Base-by-base conservation (phyloP, 2,797 vertebrate genomes). In the Fringilla coelebs region DNA sequence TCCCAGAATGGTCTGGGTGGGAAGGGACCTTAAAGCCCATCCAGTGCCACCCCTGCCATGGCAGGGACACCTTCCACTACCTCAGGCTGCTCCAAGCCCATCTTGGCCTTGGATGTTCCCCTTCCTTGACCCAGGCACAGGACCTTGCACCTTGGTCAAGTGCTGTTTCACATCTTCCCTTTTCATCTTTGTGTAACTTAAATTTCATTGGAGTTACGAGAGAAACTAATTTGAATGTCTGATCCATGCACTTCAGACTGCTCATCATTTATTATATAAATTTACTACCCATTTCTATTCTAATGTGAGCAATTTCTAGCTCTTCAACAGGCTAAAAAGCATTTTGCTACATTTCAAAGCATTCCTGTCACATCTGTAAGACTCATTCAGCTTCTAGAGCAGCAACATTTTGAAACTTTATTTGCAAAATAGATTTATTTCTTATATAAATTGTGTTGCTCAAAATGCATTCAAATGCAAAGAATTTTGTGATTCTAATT, bases 231-330 rank as follows among this genome's bases (percentile, higher is more conserved):
- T 31, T n/a, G 32, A 65, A 36, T 65, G 51, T 61, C 57, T 90
- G 66, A 92, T 75, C 62, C 52, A 63, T 11, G 8, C 45, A 58
- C 43, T 89, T 55, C 57, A 75, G 38, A 40, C 25, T 70, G 70
- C 52, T 90, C 62, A 51, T 60, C 46, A 89, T 76, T 87, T 75
- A 75, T 60, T 71, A 31, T 12, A 54, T 49, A 80, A 51, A 84
- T 81, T 68, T 72, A 80, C 72, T 65, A 75, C 25, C 36, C 31
- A 32, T 81, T 84, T 92, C 85, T 70, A 31, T 62, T 83, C 34
- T 72, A 84, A 88, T 54, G 73, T 36, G 82, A 92, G 91, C 40
- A 93, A 84, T 88, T 91, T 65, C 86, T 61, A 84, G 45, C 43
- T 86, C 67, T 66, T 88, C 58, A 65, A 36, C 12, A 81, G 32